Conservation (phyloP, 1,140 invertebrate genomes). For the Heliconius eleuchia region DNA sequence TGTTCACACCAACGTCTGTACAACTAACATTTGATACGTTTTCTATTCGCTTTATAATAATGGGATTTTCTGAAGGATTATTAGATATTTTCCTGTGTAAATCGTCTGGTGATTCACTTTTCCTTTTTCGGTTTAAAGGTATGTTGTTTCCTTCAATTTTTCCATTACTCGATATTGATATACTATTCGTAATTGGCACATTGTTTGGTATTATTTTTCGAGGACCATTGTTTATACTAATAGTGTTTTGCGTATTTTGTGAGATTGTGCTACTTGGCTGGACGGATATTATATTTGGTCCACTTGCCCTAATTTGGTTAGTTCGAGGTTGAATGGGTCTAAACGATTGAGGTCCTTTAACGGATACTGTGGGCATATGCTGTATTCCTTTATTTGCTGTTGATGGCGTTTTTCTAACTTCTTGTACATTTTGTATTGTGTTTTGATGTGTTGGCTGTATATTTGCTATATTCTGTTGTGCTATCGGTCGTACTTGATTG, state of each 20-base stretch:
- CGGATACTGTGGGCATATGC: slow-evolving; percentile 34
- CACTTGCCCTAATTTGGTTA: slow-evolving; percentile 37
- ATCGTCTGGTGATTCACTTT: slow-evolving; percentile 72
- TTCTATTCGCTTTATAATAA: slow-evolving; percentile 41
- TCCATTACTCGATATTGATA: slow-evolving; percentile 35
- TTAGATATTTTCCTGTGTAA: slow-evolving; percentile 55
- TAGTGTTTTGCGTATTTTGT: slow-evolving; percentile 25
- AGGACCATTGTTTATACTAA: slow-evolving; percentile 34
- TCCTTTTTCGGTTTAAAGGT: slow-evolving; percentile 60
- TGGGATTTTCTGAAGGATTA: slow-evolving; percentile 32
- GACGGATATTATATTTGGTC: slow-evolving; percentile 25
- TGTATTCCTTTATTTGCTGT: slow-evolving; percentile 34
- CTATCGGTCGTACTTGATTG: slow-evolving; percentile 36
- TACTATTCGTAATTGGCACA: slow-evolving; percentile 18
- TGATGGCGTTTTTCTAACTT: slow-evolving; percentile 18
- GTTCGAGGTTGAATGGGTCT: slow-evolving; percentile 52
- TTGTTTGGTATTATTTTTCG: slow-evolving; percentile 26
- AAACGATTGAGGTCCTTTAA: slow-evolving; percentile 42
- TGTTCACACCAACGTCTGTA: slow-evolving; percentile 53
- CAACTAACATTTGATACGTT: slow-evolving; percentile 32
- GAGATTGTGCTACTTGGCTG: slow-evolving; percentile 21
- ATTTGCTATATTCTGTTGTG: slow-evolving; percentile 29
- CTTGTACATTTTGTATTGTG: slow-evolving; percentile 27
- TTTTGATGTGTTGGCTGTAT: slow-evolving; percentile 32
- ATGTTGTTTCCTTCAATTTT: slow-evolving; percentile 39